Evolutionary conservation across 1,140 invertebrate genomes (phyloP).

Genomic region (Anoplophora glabripennis): DNA sequence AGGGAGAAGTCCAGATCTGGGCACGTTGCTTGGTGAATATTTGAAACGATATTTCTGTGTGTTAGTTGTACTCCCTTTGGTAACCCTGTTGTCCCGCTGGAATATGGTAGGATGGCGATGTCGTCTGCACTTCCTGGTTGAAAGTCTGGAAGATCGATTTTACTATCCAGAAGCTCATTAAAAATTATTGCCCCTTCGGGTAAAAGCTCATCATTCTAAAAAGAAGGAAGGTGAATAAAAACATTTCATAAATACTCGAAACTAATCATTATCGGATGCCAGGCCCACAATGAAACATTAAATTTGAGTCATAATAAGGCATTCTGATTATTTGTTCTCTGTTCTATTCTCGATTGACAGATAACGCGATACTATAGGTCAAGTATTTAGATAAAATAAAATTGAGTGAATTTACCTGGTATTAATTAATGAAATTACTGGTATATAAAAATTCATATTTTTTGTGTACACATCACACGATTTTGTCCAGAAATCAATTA

Average conservation of each 20-base stretch:
- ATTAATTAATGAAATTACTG: too few relatives aligned
- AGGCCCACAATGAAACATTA: too few relatives aligned
- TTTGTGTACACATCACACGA: too few relatives aligned
- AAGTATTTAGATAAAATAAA: too few relatives aligned
- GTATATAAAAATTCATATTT: too few relatives aligned
- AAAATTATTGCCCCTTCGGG: constrained; percentile 58
- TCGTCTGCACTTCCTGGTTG: constrained; percentile 48
- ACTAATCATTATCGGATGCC: neutral
- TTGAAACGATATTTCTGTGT: constrained; percentile 62
- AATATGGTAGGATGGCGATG: constrained; percentile 60
- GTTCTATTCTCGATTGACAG: too few relatives aligned
- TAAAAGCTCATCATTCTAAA: constrained; percentile 39
- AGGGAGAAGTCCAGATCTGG: constrained; percentile 23
- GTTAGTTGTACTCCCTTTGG: constrained; percentile 86
- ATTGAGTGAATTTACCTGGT: too few relatives aligned
- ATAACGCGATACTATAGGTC: too few relatives aligned
- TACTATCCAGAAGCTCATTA: constrained; percentile 53
- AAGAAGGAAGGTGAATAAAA: constrained; percentile 6
- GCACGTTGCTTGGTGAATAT: constrained; percentile 44
- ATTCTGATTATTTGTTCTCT: too few relatives aligned
- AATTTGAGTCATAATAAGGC: too few relatives aligned
- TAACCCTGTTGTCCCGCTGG: constrained; percentile 86
- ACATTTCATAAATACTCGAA: constrained; percentile 11
- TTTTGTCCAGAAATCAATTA: too few relatives aligned
- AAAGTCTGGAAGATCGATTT: constrained; percentile 48